These are phyloP conservation scores for Anguilla megastoma DNA, from an alignment of 2,797 vertebrate species.

Conservation along the genomic window DNA sequence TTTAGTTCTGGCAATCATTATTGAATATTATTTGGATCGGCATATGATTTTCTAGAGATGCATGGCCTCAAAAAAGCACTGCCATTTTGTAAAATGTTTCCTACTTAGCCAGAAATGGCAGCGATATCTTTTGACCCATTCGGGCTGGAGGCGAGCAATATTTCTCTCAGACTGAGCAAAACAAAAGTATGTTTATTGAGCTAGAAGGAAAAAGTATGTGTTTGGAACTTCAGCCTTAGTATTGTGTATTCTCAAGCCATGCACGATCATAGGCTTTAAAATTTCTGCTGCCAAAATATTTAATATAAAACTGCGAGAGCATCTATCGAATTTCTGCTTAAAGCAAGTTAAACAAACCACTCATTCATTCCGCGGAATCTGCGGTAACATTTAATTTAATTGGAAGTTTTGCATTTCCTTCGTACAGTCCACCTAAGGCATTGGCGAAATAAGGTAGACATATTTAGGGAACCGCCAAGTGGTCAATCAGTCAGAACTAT, in stretches of 20 bases:
- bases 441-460: not conserved
- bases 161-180: not conserved
- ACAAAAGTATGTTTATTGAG: not conserved
- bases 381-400: not conserved
- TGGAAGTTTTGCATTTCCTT: not conserved
- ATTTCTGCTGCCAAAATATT: constrained; percentile 18
- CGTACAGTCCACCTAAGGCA: not conserved
- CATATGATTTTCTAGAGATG: not conserved
- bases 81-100: not conserved
- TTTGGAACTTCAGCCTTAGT: not conserved
- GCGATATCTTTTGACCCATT: constrained; percentile 11
- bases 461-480: not conserved
- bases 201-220: not conserved
- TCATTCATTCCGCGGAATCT: not conserved
- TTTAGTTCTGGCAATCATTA: not conserved
- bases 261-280: constrained; percentile 17
- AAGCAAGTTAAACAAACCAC: constrained; percentile 11
- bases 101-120: not conserved
- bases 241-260: constrained; percentile 15
- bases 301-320: not conserved
- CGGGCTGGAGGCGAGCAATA: not conserved
- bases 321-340: not conserved
- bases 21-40: not conserved
- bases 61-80: not conserved
- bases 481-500: not conserved